These are phyloP conservation scores for Montipora efflorescens DNA, from an alignment of 64 coral and sea anemone genomes.

Conservation along the genomic window DNA sequence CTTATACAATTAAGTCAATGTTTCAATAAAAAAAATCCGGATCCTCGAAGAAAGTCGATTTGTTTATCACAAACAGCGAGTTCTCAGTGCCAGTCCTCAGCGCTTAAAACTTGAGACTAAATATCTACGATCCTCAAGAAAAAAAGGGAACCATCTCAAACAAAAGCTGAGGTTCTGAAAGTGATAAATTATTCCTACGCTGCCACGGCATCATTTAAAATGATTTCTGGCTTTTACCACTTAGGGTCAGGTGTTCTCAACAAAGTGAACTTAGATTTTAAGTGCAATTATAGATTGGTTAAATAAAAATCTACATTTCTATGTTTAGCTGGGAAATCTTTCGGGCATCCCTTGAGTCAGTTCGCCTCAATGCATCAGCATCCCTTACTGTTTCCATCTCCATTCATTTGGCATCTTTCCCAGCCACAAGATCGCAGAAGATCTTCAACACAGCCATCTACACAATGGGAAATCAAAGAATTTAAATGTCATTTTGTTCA, in stretches of 20 bases:
- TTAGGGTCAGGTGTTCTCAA: neutral
- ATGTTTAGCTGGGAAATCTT: neutral
- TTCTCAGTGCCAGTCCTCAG: neutral
- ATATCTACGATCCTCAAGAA: neutral
- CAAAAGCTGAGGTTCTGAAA: neutral
- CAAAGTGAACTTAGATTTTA: neutral
- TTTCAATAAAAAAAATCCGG: neutral
- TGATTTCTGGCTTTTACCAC: neutral
- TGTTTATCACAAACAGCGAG: neutral
- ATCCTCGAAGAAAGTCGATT: neutral
- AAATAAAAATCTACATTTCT: constrained; percentile 8
- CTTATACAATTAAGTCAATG: neutral
- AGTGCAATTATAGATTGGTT: neutral
- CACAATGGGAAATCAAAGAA: neutral
- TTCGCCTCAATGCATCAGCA: neutral
- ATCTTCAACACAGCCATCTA: neutral
- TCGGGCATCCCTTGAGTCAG: neutral
- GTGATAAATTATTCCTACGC: neutral
- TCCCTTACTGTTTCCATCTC: neutral
- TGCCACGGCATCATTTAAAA: too few species aligned
- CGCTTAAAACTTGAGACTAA: neutral
- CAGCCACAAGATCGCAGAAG: neutral
- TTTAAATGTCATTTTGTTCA: neutral
- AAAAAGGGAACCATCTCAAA: neutral
- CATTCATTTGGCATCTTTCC: neutral